Evolutionary conservation across 2,888 invertebrate genomes (phyloP).

Genomic region (Microchrysa polita): DNA sequence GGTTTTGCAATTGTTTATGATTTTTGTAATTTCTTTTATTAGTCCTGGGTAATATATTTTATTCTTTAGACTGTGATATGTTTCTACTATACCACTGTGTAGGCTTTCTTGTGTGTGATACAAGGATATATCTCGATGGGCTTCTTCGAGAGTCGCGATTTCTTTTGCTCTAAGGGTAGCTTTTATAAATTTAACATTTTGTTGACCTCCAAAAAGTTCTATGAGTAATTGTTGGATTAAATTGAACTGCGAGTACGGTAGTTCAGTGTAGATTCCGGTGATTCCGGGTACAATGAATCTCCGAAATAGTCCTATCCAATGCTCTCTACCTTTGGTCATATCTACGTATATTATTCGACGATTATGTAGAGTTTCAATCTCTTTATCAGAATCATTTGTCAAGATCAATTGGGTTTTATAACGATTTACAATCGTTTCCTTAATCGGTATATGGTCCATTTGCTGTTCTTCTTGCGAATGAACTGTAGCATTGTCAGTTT

Average conservation of each 20-base stretch:
- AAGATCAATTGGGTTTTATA: conserved; percentile 47
- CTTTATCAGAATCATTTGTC: conserved; percentile 30
- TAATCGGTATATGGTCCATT: conserved; percentile 45
- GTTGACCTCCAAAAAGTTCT: conserved; percentile 22
- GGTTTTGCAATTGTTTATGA: conserved; percentile 49
- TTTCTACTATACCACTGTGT: conserved; percentile 23
- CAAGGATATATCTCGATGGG: conserved; percentile 39
- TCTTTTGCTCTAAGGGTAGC: conserved; percentile 35
- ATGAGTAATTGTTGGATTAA: conserved; percentile 44
- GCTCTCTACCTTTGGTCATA: conserved; percentile 15
- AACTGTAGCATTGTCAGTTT: conserved; percentile 24
- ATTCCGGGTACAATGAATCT: conserved; percentile 37
- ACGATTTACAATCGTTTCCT: conserved; percentile 40
- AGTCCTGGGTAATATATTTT: conserved; percentile 21
- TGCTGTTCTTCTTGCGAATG: conserved; percentile 46
- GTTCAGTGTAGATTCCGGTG: conserved; percentile 41
- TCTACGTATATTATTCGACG: conserved; percentile 39
- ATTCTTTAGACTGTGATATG: conserved; percentile 14
- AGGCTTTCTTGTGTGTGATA: conserved; percentile 33
- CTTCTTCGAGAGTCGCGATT: conserved; percentile 42
- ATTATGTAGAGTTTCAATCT: conserved; percentile 29
- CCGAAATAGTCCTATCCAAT: conserved; percentile 35
- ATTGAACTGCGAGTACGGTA: conserved; percentile 17
- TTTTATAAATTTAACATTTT: conserved; percentile 43
- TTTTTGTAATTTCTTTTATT: conserved; percentile 45